Evolutionary conservation across 2,113 vertebrate genomes (phyloP), one percentile per base, ranked within the genome.

Genomic region (Vimba vimba): DNA sequence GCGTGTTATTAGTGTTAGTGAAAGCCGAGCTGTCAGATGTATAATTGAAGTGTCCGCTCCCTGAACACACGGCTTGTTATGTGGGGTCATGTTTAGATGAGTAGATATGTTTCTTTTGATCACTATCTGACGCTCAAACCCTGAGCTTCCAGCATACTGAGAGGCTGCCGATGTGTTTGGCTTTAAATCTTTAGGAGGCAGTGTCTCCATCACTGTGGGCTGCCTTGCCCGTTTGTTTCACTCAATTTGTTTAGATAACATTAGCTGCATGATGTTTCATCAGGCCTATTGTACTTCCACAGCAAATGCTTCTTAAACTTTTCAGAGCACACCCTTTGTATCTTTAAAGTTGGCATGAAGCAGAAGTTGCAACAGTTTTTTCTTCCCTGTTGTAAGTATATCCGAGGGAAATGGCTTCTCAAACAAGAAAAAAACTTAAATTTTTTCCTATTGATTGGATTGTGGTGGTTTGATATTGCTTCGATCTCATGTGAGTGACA

Each of bases 61-160:
- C 88, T 45, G 87, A 87, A 86, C 89, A 86, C 84, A 39, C 19
- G 77, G 75, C 82, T 77, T 86, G 76, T 89, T 91, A 91, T 89
- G 88, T 85, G 52, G 83, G 92, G 91, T 94, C 91, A 91, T 88
- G 71, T 92, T 92, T 91, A 88, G 87, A 87, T 90, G 89, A 91
- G 89, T 87, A 87, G 88, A 91, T 87, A 84, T 84, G 78, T 88
- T 93, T 92, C 91, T 91, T 95, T 94, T 93, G 91, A 92, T 94
- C 93, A 92, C 79, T 84, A 84, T 86, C 88, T 87, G 73, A 84
- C 30, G 77, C 86, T 86, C 84, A 86, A 79, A 76, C 88, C 25
- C 59, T 86, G 69, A 83, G 85, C 82, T 71, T 64, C 80, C 4
- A 80, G 83, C 47, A 86, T 84, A 78, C 81, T 74, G 39, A 80